phyloP scores from a whole-genome alignment of 1,140 invertebrate species.

The Acromyrmex heyeri region DNA sequence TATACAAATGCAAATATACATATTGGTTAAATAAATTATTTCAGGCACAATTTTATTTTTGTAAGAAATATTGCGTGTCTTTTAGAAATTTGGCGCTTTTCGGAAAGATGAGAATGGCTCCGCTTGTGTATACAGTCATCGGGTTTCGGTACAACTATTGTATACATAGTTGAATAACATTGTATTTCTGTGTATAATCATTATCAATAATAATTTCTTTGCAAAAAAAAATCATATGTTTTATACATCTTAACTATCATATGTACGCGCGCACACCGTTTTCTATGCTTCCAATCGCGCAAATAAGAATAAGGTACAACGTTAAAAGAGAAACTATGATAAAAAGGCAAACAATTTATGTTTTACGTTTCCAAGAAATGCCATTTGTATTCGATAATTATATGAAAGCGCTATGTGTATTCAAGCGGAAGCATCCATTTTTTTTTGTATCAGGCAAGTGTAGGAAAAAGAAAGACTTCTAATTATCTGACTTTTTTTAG shows the following conservation, averaged over 20 bases:
- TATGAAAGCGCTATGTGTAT: background rate
- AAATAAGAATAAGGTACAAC: background rate
- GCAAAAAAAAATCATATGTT: slow-evolving; percentile 10
- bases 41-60: slow-evolving; percentile 62
- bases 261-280: slow-evolving; percentile 2
- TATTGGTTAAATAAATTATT: slow-evolving; percentile 30
- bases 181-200: slow-evolving; percentile 35
- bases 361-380: slow-evolving; percentile 3
- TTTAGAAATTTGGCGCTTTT: slow-evolving; percentile 33
- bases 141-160: slow-evolving; percentile 14
- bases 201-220: slow-evolving; percentile 57
- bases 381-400: background rate
- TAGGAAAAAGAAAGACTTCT: background rate
- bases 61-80: slow-evolving; percentile 35
- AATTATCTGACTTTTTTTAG: background rate
- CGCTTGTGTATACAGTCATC: slow-evolving; percentile 37
- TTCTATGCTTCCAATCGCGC: background rate
- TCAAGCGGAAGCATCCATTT: slow-evolving; percentile 17
- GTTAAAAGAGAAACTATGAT: background rate
- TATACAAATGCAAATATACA: slow-evolving; percentile 50
- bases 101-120: slow-evolving; percentile 29
- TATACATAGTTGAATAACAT: slow-evolving; percentile 36
- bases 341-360: background rate
- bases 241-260: slow-evolving; percentile 14
- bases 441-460: background rate